phyloP scores from a whole-genome alignment of 2,113 vertebrate species.

The Eubucco bourcierii region DNA sequence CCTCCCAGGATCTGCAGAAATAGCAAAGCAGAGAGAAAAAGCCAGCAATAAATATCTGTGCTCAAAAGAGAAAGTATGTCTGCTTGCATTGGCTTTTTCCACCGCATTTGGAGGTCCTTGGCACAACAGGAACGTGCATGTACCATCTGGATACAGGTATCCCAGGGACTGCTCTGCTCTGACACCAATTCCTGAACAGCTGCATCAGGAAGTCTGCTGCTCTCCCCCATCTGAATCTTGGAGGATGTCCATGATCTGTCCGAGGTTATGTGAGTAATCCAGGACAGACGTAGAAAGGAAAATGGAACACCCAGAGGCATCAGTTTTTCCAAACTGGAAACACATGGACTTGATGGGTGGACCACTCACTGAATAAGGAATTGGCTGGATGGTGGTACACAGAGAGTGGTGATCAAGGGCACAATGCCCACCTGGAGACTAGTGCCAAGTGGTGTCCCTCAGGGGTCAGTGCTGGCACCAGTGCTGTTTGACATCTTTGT shows the following conservation, averaged over 20 bases:
- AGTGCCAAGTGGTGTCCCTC: too few species aligned
- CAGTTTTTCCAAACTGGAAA: too few species aligned
- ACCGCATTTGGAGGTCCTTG: neutral
- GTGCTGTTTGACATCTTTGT: too few species aligned
- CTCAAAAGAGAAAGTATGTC: neutral
- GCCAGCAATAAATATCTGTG: neutral
- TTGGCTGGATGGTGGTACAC: too few species aligned
- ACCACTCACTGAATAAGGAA: too few species aligned
- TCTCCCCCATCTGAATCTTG: neutral
- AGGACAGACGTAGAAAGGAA: neutral
- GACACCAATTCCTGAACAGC: neutral
- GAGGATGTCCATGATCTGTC: neutral
- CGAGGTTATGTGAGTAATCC: neutral
- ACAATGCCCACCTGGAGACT: too few species aligned
- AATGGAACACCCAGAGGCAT: neutral
- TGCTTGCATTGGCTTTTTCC: neutral
- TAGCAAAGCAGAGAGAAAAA: neutral
- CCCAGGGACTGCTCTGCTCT: neutral
- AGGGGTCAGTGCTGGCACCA: too few species aligned
- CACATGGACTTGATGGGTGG: too few species aligned
- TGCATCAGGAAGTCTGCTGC: neutral
- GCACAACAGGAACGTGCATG: neutral
- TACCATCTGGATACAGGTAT: rapidly evolving
- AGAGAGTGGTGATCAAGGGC: too few species aligned
- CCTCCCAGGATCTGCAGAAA: neutral